These are phyloP conservation scores for Platysteira castanea DNA, from an alignment of 2,113 vertebrate genomes.

Conservation along the genomic window DNA sequence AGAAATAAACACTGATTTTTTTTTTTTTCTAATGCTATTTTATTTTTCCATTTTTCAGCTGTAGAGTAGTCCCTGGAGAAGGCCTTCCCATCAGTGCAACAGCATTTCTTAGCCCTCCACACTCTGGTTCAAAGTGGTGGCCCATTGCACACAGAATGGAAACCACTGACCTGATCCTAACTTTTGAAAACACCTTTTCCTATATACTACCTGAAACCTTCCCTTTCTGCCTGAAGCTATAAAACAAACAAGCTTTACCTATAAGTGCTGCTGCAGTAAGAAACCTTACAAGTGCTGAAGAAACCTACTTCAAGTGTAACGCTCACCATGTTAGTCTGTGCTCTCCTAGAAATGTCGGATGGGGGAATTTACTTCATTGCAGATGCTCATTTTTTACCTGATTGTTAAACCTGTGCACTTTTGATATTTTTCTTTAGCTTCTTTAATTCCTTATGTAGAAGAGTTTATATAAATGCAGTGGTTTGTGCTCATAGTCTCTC, in stretches of 20 bases:
- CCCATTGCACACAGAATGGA: conserved; percentile 75
- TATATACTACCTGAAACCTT: conserved; percentile 59
- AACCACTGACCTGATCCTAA: conserved; percentile 67
- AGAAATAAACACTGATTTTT: conserved; percentile 3
- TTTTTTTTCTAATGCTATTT: conserved; percentile 72
- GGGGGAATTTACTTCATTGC: conserved; percentile 52
- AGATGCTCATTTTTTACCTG: conserved; percentile 68
- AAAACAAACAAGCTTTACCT: conserved; percentile 69
- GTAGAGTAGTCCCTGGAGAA: conserved; percentile 83
- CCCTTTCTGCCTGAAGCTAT: conserved; percentile 51
- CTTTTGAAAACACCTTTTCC: conserved; percentile 24
- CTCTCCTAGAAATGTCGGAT: conserved; percentile 45
- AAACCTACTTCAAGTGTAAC: conserved; percentile 61
- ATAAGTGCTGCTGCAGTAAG: conserved; percentile 78
- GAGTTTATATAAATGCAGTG: conserved; percentile 76
- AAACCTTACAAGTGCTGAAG: conserved; percentile 79
- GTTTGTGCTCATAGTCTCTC: conserved; percentile 71
- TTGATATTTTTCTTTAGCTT: conserved; percentile 81
- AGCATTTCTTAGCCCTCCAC: conserved; percentile 68
- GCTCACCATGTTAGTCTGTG: conserved; percentile 32
- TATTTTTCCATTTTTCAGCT: conserved; percentile 88
- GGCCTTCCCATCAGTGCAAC: conserved; percentile 77
- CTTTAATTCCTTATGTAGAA: conserved; percentile 77
- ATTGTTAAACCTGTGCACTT: conserved; percentile 90
- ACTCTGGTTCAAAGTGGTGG: conserved; percentile 54